Evolutionary conservation across 2,113 vertebrate species (phyloP).

Genomic region (Apodemus sylvaticus): DNA sequence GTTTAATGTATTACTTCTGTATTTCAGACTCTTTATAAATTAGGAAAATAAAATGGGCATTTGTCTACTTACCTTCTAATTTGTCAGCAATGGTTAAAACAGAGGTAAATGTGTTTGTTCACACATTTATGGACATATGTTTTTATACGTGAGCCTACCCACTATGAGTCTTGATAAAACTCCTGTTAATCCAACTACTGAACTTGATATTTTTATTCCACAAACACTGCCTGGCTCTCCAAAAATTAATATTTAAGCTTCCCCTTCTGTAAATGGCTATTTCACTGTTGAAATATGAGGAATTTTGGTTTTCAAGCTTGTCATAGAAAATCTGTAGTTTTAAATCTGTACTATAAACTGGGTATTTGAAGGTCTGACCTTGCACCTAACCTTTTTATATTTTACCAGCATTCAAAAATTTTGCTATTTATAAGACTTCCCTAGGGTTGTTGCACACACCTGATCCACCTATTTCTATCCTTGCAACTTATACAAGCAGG

Average conservation of each 20-base stretch:
- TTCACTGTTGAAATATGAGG: background rate
- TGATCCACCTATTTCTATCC: background rate
- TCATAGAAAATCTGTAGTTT: background rate
- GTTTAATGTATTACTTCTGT: background rate
- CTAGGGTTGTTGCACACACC: background rate
- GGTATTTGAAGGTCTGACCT: background rate
- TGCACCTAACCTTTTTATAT: background rate
- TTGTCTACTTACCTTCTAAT: background rate
- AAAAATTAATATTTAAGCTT: background rate
- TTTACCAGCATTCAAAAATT: background rate
- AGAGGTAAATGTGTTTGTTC: background rate
- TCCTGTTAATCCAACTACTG: background rate
- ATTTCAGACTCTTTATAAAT: background rate
- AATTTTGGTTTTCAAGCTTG: background rate
- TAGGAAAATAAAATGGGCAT: background rate
- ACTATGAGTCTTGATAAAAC: background rate
- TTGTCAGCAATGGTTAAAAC: background rate
- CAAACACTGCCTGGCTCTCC: background rate
- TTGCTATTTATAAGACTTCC: conserved; percentile 22
- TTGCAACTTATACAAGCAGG: background rate
- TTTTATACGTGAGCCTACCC: background rate
- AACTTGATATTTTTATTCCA: background rate
- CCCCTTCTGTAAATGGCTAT: background rate
- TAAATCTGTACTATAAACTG: background rate
- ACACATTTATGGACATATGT: background rate